Evolutionary conservation across 2,797 vertebrate genomes (phyloP), one percentile per base, ranked within the genome.

Genomic region (Oryzias dopingdopingensis): DNA sequence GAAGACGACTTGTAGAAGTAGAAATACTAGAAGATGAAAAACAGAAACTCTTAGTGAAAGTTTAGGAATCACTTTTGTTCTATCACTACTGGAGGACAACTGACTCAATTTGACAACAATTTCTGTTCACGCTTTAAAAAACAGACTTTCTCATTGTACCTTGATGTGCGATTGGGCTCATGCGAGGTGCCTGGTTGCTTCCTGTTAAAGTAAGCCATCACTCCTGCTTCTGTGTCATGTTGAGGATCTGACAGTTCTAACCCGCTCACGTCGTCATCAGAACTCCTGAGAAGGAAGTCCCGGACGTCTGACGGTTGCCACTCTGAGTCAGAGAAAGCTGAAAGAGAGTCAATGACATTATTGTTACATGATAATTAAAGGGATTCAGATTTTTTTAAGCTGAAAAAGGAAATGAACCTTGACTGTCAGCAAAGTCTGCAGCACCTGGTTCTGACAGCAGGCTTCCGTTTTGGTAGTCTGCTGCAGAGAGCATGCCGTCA

Each of bases 281-380:
- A 88, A 65, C 70, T 84, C 65, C 85, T 87, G 15, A 87, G 85
- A 7, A 93, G 91, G 56, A 91, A 91, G 56, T 91, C 76, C 8
- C 6, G 63, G 42, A 92, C 68, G 24, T 86, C 86, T 16, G 74
- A 52, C 57, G 77, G 64, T 68, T 86, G 85, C 54, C 70, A 62
- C 56, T 88, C 88, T 47, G 63, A 41, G 29, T 81, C 85, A 18
- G 52, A 56, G 24, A 66, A 82, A 55, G 45, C 77, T 73, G 45
- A 57, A 70, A 71, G 18, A 67, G 1, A 52, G 14, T 41, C 37
- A 60, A 51, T 22, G 58, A 49, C 22, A 47, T 47, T 4, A 40
- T 60, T 23, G 49, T n/a, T 10, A 41, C 45, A 17, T 52, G 12
- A 1, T 49, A 5, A 20, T 37, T 0, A 5, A 18, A 10, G 1